Evolutionary conservation across 2,113 vertebrate genomes (phyloP).

Genomic region (Malurus alboscapulatus): DNA sequence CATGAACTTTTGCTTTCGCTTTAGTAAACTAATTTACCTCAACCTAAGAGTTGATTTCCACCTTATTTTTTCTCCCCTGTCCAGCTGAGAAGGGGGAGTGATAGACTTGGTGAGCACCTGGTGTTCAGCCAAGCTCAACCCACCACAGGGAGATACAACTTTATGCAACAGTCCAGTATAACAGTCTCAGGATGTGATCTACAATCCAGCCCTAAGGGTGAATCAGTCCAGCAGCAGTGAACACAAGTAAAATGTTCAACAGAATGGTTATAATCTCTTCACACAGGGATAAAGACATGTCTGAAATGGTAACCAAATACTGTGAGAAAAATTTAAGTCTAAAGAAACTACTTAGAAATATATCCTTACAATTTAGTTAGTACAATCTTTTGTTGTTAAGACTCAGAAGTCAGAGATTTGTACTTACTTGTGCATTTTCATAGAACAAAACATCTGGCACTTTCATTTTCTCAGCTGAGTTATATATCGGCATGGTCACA

Average conservation of each 20-base stretch:
- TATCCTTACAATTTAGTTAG: background rate
- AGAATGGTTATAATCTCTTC: background rate
- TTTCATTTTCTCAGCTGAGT: constrained; percentile 87
- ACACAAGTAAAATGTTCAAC: background rate
- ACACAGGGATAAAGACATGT: background rate
- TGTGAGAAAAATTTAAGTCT: background rate
- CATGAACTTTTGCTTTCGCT: background rate
- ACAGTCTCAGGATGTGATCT: background rate
- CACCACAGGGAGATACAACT: background rate
- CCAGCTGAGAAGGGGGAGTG: background rate
- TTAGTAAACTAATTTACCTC: background rate
- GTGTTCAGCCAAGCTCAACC: background rate
- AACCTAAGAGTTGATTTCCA: background rate
- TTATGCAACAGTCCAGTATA: background rate
- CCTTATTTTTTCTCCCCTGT: background rate
- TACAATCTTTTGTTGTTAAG: background rate
- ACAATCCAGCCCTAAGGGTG: background rate
- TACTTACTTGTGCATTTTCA: constrained; percentile 90
- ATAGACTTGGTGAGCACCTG: background rate
- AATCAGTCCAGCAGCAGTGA: background rate
- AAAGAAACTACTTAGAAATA: background rate
- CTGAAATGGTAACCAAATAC: background rate
- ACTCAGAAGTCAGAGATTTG: background rate
- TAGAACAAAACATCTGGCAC: constrained; percentile 96
- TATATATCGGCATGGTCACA: constrained; percentile 80